Conservation (phyloP, 1,140 invertebrate species). For the Drosophila orosa region DNA sequence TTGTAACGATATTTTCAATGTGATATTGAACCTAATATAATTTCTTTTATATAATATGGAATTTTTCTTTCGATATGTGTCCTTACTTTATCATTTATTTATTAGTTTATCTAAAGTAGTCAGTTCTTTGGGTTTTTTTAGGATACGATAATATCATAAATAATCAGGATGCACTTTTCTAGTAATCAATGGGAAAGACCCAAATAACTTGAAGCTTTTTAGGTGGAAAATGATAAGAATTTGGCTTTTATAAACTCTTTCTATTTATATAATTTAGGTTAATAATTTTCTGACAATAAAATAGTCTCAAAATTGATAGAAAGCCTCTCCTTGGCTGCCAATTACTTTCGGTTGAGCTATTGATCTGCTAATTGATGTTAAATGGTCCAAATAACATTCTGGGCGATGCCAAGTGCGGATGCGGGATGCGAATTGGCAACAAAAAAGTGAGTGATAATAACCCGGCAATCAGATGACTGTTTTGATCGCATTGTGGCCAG, state of each 20-base stretch:
- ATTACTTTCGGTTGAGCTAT: constrained; percentile 9
- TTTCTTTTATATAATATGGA: too few relatives aligned
- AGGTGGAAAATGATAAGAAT: neutral
- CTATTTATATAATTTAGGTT: neutral
- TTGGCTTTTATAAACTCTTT: neutral
- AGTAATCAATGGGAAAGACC: constrained; percentile 1
- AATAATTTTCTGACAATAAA: neutral
- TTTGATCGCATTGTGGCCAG: constrained; percentile 52
- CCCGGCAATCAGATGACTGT: constrained; percentile 59
- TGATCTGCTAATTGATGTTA: constrained; percentile 5
- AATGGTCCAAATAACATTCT: constrained; percentile 24
- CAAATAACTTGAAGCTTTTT: neutral
- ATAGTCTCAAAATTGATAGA: neutral
- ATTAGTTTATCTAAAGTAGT: neutral
- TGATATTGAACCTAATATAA: too few relatives aligned
- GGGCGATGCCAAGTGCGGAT: constrained; percentile 11
- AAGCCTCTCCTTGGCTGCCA: neutral
- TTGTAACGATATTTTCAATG: too few relatives aligned
- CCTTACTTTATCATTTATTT: neutral
- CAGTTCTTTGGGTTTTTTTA: neutral
- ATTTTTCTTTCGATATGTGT: too few relatives aligned
- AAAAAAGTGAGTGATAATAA: constrained; percentile 57
- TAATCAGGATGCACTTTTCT: neutral
- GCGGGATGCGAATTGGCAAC: constrained; percentile 30
- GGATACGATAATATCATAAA: neutral